A percentile compares a stretch with the other conserved stretches of the same genome.
phyloP scores from a whole-genome alignment of 2,113 vertebrate genomes.

The Nothoprocta perdicaria region DNA sequence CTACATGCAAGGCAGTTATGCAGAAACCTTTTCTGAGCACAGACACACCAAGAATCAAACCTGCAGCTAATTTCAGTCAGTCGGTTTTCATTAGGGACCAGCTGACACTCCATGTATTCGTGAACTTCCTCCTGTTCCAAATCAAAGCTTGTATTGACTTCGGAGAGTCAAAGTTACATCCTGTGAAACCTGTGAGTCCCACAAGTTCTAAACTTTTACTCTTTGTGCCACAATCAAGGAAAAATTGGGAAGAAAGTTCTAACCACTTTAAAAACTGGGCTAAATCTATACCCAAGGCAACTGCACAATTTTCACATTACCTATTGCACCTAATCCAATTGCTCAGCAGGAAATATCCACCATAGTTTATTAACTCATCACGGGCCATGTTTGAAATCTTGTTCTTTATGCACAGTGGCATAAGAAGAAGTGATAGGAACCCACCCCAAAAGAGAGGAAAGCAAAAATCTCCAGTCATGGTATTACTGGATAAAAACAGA shows the following conservation, averaged over 20 bases:
- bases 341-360: neutral
- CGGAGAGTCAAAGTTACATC: neutral
- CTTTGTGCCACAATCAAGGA: neutral
- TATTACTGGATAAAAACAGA: neutral
- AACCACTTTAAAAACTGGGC: neutral
- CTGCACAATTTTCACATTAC: neutral
- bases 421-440: neutral
- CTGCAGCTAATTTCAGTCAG: neutral
- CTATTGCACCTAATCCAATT: neutral
- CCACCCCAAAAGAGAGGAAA: neutral
- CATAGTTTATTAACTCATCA: neutral
- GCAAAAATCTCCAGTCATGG: neutral
- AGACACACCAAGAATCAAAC: neutral
- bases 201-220: neutral
- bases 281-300: neutral
- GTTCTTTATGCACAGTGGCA: rapidly evolving
- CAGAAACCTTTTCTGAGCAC: neutral
- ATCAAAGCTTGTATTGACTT: neutral
- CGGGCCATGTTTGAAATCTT: neutral
- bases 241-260: neutral
- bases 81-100: neutral
- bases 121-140: neutral
- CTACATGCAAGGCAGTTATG: neutral
- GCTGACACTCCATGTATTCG: neutral
- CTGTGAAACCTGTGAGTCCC: neutral